Evolutionary conservation across 2,888 invertebrate species (phyloP).

Genomic region (Sphaeridia pumilis): DNA sequence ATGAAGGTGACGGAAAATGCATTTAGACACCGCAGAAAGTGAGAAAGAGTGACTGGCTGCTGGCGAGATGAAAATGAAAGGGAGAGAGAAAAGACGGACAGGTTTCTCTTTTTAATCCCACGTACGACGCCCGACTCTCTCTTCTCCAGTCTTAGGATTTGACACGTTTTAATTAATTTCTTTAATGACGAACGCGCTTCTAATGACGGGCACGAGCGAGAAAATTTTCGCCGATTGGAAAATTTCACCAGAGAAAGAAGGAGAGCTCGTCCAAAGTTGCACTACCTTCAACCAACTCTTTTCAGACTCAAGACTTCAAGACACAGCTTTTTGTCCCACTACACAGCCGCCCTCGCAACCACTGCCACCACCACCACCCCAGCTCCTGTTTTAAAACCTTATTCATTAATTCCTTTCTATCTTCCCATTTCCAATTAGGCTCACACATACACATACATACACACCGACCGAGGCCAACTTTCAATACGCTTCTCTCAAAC

Average conservation of each 20-base stretch:
- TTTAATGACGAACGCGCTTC: conserved; percentile 30
- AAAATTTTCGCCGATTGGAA: conserved; percentile 30
- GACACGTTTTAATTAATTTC: conserved; percentile 31
- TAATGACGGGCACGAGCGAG: conserved; percentile 29
- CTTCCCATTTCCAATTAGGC: conserved; percentile 27
- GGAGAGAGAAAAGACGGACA: conserved; percentile 16
- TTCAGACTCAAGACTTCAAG: background rate
- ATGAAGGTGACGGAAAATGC: background rate
- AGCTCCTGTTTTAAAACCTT: conserved; percentile 20
- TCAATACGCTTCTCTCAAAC: background rate
- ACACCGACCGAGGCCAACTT: background rate
- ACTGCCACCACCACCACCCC: conserved; percentile 6
- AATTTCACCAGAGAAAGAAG: conserved; percentile 19
- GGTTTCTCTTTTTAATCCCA: conserved; percentile 30
- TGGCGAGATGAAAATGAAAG: background rate
- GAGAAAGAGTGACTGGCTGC: background rate
- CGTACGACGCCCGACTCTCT: conserved; percentile 27
- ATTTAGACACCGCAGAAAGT: background rate
- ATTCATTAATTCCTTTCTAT: conserved; percentile 30
- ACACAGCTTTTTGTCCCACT: background rate
- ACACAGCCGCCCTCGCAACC: background rate
- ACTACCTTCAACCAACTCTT: too few species aligned
- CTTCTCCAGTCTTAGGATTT: conserved; percentile 29
- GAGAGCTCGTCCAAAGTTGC: conserved; percentile 17
- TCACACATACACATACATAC: conserved; percentile 8